A percentile compares a stretch with the other conserved stretches of the same genome.
Evolutionary conservation across 2,113 vertebrate genomes (phyloP).

Genomic region (Scortum barcoo): DNA sequence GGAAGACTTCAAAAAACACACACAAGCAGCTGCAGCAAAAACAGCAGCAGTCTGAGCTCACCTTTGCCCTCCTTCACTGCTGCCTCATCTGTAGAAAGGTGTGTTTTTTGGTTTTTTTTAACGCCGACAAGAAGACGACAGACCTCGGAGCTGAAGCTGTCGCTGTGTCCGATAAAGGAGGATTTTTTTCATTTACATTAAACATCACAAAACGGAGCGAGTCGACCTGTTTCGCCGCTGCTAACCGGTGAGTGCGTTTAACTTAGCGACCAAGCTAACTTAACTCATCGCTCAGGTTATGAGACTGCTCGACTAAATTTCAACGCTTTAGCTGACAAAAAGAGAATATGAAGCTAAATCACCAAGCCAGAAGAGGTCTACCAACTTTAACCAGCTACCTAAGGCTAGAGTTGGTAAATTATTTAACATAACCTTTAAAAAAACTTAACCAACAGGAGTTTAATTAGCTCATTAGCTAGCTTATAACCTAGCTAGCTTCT

Average conservation of each 20-base stretch:
- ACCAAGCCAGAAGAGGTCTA: rapidly evolving
- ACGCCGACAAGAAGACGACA: not conserved
- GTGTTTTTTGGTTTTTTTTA: not conserved
- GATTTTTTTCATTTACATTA: not conserved
- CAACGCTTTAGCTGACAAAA: not conserved
- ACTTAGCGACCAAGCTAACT: no score
- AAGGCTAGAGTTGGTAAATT: not conserved
- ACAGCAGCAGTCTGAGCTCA: not conserved
- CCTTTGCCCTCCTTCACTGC: not conserved
- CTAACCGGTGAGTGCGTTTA: conserved; percentile 37
- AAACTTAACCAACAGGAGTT: not conserved
- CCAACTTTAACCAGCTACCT: not conserved
- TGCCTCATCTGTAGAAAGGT: not conserved
- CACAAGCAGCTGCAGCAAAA: not conserved
- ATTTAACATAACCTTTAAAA: not conserved
- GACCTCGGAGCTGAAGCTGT: no score
- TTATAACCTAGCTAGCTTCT: not conserved
- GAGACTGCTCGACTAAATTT: no score
- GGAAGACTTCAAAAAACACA: conserved; percentile 68
- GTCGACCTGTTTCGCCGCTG: conserved; percentile 39
- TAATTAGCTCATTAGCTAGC: conserved; percentile 24
- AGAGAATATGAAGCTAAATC: no score
- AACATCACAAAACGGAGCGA: not conserved
- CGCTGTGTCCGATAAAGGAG: not conserved
- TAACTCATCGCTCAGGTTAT: no score